phyloP scores from a whole-genome alignment of 1,140 invertebrate species.

The Aphelenchoides fujianensis region DNA sequence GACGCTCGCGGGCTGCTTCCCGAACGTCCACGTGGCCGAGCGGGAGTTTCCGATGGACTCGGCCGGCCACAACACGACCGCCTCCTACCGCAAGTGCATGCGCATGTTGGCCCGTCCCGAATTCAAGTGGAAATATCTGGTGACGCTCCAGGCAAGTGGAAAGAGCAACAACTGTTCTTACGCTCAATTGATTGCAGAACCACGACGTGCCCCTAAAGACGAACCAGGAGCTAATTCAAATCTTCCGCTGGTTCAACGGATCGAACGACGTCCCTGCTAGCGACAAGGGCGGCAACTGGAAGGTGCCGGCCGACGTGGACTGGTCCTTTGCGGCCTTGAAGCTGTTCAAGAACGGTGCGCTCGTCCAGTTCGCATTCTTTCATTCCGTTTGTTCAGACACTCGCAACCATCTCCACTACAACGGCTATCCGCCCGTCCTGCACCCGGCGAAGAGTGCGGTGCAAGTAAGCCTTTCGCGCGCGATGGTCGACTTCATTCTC shows the following conservation, averaged over 20 bases:
- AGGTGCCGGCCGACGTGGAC: too few species aligned
- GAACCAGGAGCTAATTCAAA: not conserved
- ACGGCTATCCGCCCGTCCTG: not conserved
- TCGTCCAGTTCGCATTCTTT: not conserved
- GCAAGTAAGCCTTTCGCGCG: not conserved
- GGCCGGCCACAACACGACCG: not conserved
- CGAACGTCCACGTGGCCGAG: not conserved
- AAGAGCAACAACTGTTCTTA: not conserved
- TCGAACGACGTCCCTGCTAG: not conserved
- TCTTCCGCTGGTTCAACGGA: slow-evolving; percentile 9
- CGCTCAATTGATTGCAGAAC: not conserved
- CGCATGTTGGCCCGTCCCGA: not conserved
- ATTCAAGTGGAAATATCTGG: not conserved
- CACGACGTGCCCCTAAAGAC: not conserved
- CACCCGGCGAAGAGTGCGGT: not conserved
- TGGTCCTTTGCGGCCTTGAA: not conserved
- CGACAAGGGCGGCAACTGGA: not conserved
- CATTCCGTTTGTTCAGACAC: slow-evolving; percentile 3
- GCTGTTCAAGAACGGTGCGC: not conserved
- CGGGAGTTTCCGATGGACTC: not conserved
- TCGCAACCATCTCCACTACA: not conserved
- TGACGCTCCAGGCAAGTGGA: not conserved
- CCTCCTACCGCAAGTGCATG: not conserved
- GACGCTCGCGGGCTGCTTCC: not conserved
- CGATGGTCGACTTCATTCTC: not conserved